Evolutionary conservation across 2,113 vertebrate genomes (phyloP).

Genomic region (Ondatra zibethicus): DNA sequence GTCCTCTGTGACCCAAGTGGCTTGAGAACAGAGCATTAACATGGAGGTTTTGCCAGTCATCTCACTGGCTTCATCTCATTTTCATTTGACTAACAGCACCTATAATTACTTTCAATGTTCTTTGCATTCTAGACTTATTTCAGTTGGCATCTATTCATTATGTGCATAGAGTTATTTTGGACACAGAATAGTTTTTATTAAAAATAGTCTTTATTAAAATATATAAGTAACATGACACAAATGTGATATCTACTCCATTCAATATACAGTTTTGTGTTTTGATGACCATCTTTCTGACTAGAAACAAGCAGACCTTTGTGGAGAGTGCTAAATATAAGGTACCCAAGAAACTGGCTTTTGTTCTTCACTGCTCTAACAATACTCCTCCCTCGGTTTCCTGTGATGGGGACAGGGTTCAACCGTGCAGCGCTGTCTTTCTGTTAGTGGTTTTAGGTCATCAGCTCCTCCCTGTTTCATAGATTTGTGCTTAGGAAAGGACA

Average conservation of each 20-base stretch:
- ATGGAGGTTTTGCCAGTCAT: background rate
- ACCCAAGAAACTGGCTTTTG: background rate
- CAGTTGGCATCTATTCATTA: slow-evolving; percentile 24
- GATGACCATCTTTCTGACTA: background rate
- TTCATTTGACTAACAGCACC: background rate
- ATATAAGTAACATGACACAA: background rate
- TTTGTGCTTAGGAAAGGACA: background rate
- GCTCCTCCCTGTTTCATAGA: background rate
- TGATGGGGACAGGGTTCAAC: background rate
- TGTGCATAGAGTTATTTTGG: slow-evolving; percentile 13
- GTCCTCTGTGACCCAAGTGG: background rate
- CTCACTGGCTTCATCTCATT: slow-evolving; percentile 14
- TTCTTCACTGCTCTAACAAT: background rate
- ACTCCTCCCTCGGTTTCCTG: background rate
- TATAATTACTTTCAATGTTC: slow-evolving; percentile 11
- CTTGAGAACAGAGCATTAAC: background rate
- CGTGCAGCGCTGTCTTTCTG: background rate
- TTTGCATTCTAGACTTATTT: slow-evolving; percentile 26
- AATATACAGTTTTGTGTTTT: slow-evolving; percentile 20
- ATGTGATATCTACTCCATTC: background rate
- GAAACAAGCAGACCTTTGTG: background rate
- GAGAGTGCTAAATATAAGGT: background rate
- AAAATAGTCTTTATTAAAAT: slow-evolving; percentile 50
- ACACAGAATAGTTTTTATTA: background rate
- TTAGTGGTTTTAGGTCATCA: background rate